Conservation (phyloP, 1,140 invertebrate species). For the Marisa cornuarietis region DNA sequence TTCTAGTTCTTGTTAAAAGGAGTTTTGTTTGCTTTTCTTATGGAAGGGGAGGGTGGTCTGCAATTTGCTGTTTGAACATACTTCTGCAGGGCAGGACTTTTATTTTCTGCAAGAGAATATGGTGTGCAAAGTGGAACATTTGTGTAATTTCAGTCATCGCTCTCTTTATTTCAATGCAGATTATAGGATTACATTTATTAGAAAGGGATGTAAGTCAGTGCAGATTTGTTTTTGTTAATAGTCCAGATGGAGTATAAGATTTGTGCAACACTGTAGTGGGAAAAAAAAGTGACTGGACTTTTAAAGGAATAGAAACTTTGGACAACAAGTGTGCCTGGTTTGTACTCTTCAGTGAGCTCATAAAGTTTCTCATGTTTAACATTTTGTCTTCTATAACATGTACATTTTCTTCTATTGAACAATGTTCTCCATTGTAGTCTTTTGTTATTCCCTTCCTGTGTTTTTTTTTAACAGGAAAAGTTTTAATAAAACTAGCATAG, state of each 20-base stretch:
- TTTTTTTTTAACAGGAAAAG: background rate
- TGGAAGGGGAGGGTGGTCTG: background rate
- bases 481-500: background rate
- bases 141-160: background rate
- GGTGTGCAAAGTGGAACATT: background rate
- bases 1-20: background rate
- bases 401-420: background rate
- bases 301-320: no score
- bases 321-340: no score
- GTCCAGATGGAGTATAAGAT: no score
- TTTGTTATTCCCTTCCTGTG: background rate
- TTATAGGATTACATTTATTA: no score
- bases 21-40: background rate
- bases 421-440: background rate
- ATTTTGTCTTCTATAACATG: no score
- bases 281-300: no score
- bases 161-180: no score
- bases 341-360: no score
- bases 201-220: no score
- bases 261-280: no score
- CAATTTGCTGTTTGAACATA: background rate
- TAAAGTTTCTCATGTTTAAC: no score
- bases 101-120: background rate
- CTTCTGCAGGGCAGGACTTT: conserved; percentile 1
- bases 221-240: no score